Evolutionary conservation across 2,113 vertebrate genomes (phyloP).

Genomic region (Prochilodus magdalenae): DNA sequence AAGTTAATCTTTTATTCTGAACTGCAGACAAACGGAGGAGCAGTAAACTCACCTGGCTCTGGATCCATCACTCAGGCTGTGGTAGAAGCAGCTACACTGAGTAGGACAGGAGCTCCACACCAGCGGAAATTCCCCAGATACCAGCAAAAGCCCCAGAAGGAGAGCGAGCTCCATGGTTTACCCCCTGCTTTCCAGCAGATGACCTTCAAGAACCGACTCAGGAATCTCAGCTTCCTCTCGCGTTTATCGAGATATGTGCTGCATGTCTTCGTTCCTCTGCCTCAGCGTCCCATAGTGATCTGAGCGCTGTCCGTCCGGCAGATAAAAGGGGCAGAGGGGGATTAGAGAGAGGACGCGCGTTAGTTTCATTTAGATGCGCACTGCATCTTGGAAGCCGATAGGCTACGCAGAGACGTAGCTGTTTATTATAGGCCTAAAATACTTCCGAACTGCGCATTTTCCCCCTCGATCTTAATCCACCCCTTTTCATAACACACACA

Average conservation of each 20-base stretch:
- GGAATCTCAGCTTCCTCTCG: conserved; percentile 60
- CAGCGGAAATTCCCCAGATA: conserved; percentile 72
- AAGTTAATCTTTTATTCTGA: neutral
- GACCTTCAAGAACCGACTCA: conserved; percentile 60
- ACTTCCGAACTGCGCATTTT: conserved; percentile 72
- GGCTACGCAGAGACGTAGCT: conserved; percentile 71
- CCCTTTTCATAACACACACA: neutral
- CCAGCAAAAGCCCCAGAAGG: conserved; percentile 79
- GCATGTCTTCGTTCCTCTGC: conserved; percentile 71
- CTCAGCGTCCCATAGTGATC: conserved; percentile 78
- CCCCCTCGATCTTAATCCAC: conserved; percentile 46
- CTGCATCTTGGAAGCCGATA: conserved; percentile 82
- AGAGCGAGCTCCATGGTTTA: conserved; percentile 82
- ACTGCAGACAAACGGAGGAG: neutral
- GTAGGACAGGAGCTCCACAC: conserved; percentile 82
- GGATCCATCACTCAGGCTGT: conserved; percentile 86
- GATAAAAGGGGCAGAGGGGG: conserved; percentile 94
- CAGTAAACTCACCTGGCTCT: conserved; percentile 85
- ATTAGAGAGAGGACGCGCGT: conserved; percentile 87
- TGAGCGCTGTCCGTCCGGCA: conserved; percentile 79
- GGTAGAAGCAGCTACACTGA: conserved; percentile 93
- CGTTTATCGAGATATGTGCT: conserved; percentile 66
- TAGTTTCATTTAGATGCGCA: conserved; percentile 90
- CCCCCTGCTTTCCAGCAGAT: conserved; percentile 57
- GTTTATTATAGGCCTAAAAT: conserved; percentile 69